Evolutionary conservation across 2,888 invertebrate species (phyloP), one percentile per base, ranked within the genome.

Genomic region (Elysia crispata): DNA sequence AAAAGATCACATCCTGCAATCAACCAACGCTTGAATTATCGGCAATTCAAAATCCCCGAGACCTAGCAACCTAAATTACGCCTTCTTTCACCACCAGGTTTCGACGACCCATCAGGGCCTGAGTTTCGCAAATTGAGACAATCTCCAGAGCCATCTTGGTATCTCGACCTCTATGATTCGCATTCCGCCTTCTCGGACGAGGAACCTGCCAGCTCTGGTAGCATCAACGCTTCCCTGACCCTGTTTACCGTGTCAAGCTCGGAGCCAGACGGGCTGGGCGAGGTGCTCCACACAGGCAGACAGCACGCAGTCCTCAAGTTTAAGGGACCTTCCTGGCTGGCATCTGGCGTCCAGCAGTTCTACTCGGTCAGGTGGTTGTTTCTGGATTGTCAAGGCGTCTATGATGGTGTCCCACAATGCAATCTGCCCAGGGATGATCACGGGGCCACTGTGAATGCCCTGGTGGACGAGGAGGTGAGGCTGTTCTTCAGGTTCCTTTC

Each of bases 401-500:
- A 79, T 31, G 23, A 54, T 28, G 33, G 33, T 54, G 60, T 70
- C 28, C 79, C 75, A 15, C 15, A 54, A 0, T 75, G 79, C 50
- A 54, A 50, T 11, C 25, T 75, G 18, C 74, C 78, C 31, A 72
- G 74, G 41, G 79, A 79, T n/a, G 33, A 50, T 62, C 74, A 57
- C 33, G 74, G 66, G 11, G 74, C 74, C 13, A 74, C 62, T 18
- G 67, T 74, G 3, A 1, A 18, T 1, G 25, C 54, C 11, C 50
- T 28, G 23, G 79, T 64, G n/a, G 66, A n/a, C 15, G 41, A 79
- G 13, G 57, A 73, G 67, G 79, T 79, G n/a, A 72, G 78, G 3
- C 15, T 6, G 66, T 66, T 30, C n/a, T n/a, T n/a, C n/a, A n/a
- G n/a, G n/a, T n/a, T n/a, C n/a, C n/a, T n/a, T n/a, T n/a, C n/a